These are phyloP conservation scores for Chelmon rostratus DNA, from an alignment of 2,797 vertebrate species.

Conservation along the genomic window DNA sequence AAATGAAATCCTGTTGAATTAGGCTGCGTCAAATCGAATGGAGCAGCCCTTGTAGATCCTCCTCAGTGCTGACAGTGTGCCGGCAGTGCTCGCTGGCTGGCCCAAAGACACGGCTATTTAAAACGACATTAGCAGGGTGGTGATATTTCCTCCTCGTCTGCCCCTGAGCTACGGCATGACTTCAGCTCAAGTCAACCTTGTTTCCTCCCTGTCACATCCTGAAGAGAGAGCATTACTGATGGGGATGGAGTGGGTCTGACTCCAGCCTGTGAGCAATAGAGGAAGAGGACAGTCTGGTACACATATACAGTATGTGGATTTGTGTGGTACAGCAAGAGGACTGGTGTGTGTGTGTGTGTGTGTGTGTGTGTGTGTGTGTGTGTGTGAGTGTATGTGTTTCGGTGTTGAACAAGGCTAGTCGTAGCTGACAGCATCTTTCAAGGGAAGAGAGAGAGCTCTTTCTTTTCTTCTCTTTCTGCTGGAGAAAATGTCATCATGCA, in stretches of 20 bases:
- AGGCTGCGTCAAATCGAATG: slow-evolving; percentile 47
- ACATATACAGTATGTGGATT: slow-evolving; percentile 30
- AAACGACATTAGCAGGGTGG: slow-evolving; percentile 68
- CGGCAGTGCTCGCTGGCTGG: slow-evolving; percentile 24
- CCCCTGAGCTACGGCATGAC: slow-evolving; percentile 60
- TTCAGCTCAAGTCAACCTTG: slow-evolving; percentile 59
- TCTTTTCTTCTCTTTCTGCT: slow-evolving; percentile 55
- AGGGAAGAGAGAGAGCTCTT: slow-evolving; percentile 44
- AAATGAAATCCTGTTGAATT: slow-evolving; percentile 65
- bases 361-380: slow-evolving; percentile 29
- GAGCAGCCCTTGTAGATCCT: slow-evolving; percentile 35
- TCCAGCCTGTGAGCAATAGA: slow-evolving; percentile 58
- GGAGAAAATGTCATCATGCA: slow-evolving; percentile 84
- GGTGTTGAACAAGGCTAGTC: slow-evolving; percentile 68
- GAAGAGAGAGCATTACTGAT: slow-evolving; percentile 54
- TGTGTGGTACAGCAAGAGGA: slow-evolving; percentile 31
- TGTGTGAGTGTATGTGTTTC: slow-evolving; percentile 17
- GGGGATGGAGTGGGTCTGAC: slow-evolving; percentile 61
- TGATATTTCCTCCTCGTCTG: slow-evolving; percentile 65
- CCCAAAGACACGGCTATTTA: slow-evolving; percentile 67
- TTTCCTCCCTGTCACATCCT: slow-evolving; percentile 69
- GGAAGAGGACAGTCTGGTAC: slow-evolving; percentile 34
- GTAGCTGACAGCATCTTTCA: slow-evolving; percentile 75
- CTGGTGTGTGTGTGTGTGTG: slow-evolving; percentile 22
- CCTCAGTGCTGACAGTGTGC: slow-evolving; percentile 34